These are phyloP conservation scores for Molorchus minor DNA, from an alignment of 2,888 invertebrate genomes.

Conservation along the genomic window DNA sequence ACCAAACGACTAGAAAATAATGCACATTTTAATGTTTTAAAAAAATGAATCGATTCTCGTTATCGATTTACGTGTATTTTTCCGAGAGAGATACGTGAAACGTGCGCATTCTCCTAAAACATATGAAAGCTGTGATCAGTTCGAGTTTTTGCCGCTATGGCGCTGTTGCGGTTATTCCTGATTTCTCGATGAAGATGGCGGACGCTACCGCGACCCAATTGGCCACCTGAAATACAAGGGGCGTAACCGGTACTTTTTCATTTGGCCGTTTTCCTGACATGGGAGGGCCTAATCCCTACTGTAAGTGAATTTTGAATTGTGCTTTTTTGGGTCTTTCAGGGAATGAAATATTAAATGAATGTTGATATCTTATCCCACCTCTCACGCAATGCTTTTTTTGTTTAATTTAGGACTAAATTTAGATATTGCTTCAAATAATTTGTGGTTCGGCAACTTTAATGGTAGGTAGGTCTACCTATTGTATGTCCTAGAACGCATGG, in stretches of 20 bases:
- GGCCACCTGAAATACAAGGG: slow-evolving; percentile 46
- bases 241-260: slow-evolving; percentile 45
- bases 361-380: slow-evolving; percentile 53
- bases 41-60: slow-evolving; percentile 47
- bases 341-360: slow-evolving; percentile 60
- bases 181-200: slow-evolving; percentile 57
- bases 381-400: slow-evolving; percentile 36
- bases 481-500: too few relatives aligned
- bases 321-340: slow-evolving; percentile 49
- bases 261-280: slow-evolving; percentile 36
- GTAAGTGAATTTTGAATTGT: slow-evolving; percentile 50
- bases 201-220: slow-evolving; percentile 45
- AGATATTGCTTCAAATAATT: slow-evolving; percentile 47
- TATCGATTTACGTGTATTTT: slow-evolving; percentile 58
- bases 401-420: slow-evolving; percentile 51
- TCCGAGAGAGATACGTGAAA: slow-evolving; percentile 52
- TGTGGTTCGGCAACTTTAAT: too few relatives aligned
- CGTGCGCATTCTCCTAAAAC: slow-evolving; percentile 54
- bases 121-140: slow-evolving; percentile 55
- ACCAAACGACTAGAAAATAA: slow-evolving; percentile 36
- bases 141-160: slow-evolving; percentile 51
- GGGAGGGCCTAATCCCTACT: slow-evolving; percentile 41
- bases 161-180: slow-evolving; percentile 52
- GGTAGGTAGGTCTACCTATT: slow-evolving; percentile 24
- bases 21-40: slow-evolving; percentile 36